A percentile compares a stretch with the other conserved stretches of the same genome.
Conservation (phyloP, 2,113 vertebrate species). For the Oenanthe melanoleuca region DNA sequence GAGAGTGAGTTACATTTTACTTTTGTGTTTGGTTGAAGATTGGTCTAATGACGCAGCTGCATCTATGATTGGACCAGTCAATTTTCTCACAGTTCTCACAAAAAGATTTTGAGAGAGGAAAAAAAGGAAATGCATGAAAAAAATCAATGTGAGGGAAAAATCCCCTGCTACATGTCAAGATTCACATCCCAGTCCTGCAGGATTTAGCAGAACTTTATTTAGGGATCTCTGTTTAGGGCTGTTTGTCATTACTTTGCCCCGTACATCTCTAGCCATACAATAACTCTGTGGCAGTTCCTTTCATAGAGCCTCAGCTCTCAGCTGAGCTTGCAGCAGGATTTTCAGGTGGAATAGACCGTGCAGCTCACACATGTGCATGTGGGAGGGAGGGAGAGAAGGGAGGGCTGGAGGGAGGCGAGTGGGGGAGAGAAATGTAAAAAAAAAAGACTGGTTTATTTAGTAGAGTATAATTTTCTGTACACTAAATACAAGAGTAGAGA, state of each 20-base stretch:
- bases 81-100: background rate
- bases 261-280: background rate
- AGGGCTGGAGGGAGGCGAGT: accelerated
- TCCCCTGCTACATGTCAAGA: background rate
- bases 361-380: background rate
- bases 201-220: background rate
- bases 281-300: background rate
- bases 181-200: background rate
- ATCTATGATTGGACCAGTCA: background rate
- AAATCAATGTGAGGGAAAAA: too few relatives aligned
- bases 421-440: accelerated
- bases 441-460: background rate
- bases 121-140: accelerated
- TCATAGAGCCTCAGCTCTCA: background rate
- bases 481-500: background rate
- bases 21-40: background rate
- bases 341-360: background rate
- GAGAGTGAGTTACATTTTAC: background rate
- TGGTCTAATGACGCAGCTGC: background rate
- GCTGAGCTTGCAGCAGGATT: background rate
- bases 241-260: background rate
- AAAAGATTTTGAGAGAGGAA: background rate
- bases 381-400: background rate
- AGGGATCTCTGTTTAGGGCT: background rate
- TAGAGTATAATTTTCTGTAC: background rate